These are phyloP conservation scores for Pantala flavescens DNA, from an alignment of 1,140 invertebrate species.

Conservation along the genomic window DNA sequence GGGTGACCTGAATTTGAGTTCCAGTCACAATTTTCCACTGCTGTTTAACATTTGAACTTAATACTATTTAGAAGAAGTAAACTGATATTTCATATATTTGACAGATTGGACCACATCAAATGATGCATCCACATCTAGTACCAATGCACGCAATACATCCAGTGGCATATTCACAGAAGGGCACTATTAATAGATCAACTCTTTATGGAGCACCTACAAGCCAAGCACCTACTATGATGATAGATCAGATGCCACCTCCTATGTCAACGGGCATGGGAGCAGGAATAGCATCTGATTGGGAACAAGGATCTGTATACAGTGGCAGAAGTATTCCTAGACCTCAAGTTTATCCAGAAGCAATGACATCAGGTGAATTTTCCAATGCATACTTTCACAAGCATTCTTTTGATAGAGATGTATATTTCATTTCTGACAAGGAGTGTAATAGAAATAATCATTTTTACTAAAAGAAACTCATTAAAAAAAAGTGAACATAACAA, in stretches of 20 bases:
- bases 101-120: conserved; percentile 1
- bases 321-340: conserved; percentile 77
- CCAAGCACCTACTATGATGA: conserved; percentile 40
- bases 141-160: not conserved
- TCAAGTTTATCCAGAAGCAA: conserved; percentile 43
- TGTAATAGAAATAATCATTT: too few relatives aligned
- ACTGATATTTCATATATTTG: too few relatives aligned
- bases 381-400: not conserved
- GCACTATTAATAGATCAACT: not conserved
- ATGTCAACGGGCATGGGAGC: not conserved
- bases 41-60: too few relatives aligned
- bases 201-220: not conserved
- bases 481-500: too few relatives aligned
- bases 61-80: too few relatives aligned
- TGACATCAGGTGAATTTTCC: not conserved
- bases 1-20: too few relatives aligned
- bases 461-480: too few relatives aligned
- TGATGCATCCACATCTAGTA: not conserved
- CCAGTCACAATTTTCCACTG: too few relatives aligned
- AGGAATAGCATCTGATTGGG: conserved; percentile 58
- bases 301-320: conserved; percentile 85
- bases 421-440: too few relatives aligned
- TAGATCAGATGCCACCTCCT: conserved; percentile 31
- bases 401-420: too few relatives aligned
- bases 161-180: not conserved